Percentiles rank a stretch among this genome's conserved stretches.
Conservation (phyloP, 2,888 invertebrate genomes). For the Boloria selene region DNA sequence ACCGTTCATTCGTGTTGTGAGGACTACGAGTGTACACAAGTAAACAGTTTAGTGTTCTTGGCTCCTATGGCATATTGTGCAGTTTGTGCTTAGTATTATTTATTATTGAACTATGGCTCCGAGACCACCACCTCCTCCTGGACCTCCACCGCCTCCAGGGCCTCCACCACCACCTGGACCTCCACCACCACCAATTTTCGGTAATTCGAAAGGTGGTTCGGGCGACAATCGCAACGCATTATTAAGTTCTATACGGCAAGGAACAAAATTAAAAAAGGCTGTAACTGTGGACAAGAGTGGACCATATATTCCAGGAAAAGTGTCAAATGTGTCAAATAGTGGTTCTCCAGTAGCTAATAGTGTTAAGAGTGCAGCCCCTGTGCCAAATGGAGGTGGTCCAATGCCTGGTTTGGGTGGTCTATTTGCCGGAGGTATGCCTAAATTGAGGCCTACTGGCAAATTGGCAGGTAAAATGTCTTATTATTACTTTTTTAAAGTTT, state of each 20-base stretch:
- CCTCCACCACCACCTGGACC: slow-evolving; percentile 85
- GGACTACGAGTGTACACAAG: slow-evolving; percentile 45
- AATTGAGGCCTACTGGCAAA: slow-evolving; percentile 87
- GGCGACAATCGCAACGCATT: slow-evolving; percentile 87
- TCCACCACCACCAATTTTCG: slow-evolving; percentile 79
- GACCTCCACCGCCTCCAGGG: slow-evolving; percentile 85
- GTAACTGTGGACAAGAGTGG: slow-evolving; percentile 95
- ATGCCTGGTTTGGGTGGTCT: slow-evolving; percentile 85
- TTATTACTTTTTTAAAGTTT: neutral
- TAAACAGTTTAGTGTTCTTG: slow-evolving; percentile 28
- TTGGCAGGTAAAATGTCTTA: slow-evolving; percentile 58
- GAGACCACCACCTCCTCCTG: slow-evolving; percentile 59
- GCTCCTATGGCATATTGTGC: slow-evolving; percentile 44
- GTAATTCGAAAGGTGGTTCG: slow-evolving; percentile 70
- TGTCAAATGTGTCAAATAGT: slow-evolving; percentile 56
- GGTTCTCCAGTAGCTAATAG: slow-evolving; percentile 61
- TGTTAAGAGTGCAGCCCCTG: slow-evolving; percentile 56
- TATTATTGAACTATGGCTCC: slow-evolving; percentile 65
- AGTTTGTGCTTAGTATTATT: slow-evolving; percentile 44
- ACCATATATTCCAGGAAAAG: slow-evolving; percentile 87
- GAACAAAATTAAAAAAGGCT: slow-evolving; percentile 90
- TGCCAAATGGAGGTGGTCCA: slow-evolving; percentile 66
- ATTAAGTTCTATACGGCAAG: slow-evolving; percentile 91
- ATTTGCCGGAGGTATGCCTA: slow-evolving; percentile 92
- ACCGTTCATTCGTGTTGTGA: slow-evolving; percentile 51